Evolutionary conservation across 2,888 invertebrate species (phyloP), one percentile per base, ranked within the genome.

Genomic region (Ormia ochracea): DNA sequence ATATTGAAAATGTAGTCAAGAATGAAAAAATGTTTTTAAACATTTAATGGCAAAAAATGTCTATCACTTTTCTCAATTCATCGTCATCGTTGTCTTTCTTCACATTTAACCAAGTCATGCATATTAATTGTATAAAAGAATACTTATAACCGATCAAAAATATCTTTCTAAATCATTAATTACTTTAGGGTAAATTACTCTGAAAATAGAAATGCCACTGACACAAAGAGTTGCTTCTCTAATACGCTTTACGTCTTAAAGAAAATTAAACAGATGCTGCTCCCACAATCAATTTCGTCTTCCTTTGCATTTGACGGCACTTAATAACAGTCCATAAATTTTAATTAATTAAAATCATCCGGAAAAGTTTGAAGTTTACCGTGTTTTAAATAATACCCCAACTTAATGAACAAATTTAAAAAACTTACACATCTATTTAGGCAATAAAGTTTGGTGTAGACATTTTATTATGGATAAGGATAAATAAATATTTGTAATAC

Each of bases 401-500:
- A 41, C 10, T 70, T 70, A 65, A 70, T 58, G 58, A 65, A 41
- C 38, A 63, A 58, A 63, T 58, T 77, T 63, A 70, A 77, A 48
- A 77, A 70, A 14, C 70, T 70, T 69, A 7, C 58, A 9, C 48
- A 43, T 68, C 61, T 61, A 61, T 61, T 52, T 52, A 43, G 10
- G 17, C 28, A 54, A 54, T 36, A 48, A 61, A 68, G 21, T 69
- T 76, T 45, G 26, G 50, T 61, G 45, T 14, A n/a, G 26, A 31
- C 36, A 38, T 41, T 54, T 50, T 41, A 17, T 41, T n/a, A 6
- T 9, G 28, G 21, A 26, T 33, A 23, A 33, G 7, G 33, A 31
- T 23, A 21, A 21, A 33, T 26, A 14, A 54, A 41, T 14, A 14
- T 14, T 38, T 26, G 21, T n/a, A n/a, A n/a, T n/a, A n/a, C n/a